Conservation (phyloP, 2,113 vertebrate species). For the Centropus unirufus region DNA sequence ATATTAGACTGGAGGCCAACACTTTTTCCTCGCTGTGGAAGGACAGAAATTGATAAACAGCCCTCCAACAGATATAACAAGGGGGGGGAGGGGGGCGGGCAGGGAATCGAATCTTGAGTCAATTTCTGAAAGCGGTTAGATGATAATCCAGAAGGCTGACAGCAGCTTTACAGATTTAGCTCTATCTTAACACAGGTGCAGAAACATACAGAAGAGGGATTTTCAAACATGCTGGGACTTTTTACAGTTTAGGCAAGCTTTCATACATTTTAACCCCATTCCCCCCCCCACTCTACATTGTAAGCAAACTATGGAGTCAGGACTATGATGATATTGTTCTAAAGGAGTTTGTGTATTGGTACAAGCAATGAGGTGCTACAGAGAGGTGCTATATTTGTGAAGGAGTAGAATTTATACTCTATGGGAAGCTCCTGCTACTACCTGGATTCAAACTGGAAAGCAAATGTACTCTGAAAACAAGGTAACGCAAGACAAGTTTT, state of each 20-base stretch:
- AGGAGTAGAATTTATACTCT: not conserved
- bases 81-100: fast-evolving
- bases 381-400: not conserved
- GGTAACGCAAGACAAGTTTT: not conserved
- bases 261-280: not conserved
- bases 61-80: not conserved
- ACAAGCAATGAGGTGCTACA: not conserved
- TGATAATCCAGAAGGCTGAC: not conserved
- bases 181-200: not conserved
- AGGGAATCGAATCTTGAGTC: not conserved
- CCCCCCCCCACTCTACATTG: no score
- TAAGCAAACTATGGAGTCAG: not conserved
- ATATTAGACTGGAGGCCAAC: not conserved
- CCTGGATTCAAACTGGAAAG: not conserved
- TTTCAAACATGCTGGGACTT: not conserved
- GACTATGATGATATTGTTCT: not conserved
- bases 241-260: not conserved
- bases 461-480: fast-evolving
- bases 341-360: not conserved
- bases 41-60: not conserved
- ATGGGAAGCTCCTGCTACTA: not conserved
- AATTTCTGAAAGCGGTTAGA: not conserved
- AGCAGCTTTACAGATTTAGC: not conserved
- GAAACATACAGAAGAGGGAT: not conserved
- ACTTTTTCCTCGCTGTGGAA: not conserved